Base-by-base conservation (phyloP, 2,113 vertebrate genomes). In the Chauna torquata region DNA sequence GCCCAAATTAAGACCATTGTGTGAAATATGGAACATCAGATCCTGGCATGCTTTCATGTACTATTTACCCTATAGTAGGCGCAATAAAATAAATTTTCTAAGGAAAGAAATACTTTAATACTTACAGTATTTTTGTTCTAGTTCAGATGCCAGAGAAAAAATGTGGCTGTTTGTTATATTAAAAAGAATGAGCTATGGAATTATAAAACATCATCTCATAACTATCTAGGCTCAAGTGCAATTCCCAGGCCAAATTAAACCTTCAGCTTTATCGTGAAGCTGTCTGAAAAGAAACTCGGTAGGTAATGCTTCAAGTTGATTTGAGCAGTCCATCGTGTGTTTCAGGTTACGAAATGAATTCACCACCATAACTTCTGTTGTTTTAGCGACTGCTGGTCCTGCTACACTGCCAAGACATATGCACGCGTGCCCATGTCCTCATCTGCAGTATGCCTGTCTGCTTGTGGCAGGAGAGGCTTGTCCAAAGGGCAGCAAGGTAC, bases 391-490 rank as follows among this genome's bases (percentile, higher is more conserved):
- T 88, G 78, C 45, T 1, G 0, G n/a, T 59, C 61, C 9, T 71
- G 57, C 34, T 54, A 5, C 0, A 2, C n/a, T 87, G 87, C 57
- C 86, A 85, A 52, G 25, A 40, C 88, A 49, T 2, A 50, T 0
- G 1, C 61, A 79, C 2, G 0, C 0, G 0, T 32, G 40, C 12
- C n/a, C 32, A 32, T 1, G 0, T 34, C 59, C 64, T 64, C 3
- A 2, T 32, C 57, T 50, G 75, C 16, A 6, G 18, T 17, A 8
- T 38, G 49, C 18, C 42, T 9, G 16, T 71, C 79, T 42, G 14
- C 52, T 54, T 22, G 50, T 45, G 87, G 79, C 87, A 83, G 64
- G 59, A 89, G 25, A 66, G 42, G 30, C 30, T 50, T 13, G 27
- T 27, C 59, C 23, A 0, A 90, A 92, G 57, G 88, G 38, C 40